phyloP scores from a whole-genome alignment of 1,140 invertebrate genomes.

The Drosophila rhopaloa region DNA sequence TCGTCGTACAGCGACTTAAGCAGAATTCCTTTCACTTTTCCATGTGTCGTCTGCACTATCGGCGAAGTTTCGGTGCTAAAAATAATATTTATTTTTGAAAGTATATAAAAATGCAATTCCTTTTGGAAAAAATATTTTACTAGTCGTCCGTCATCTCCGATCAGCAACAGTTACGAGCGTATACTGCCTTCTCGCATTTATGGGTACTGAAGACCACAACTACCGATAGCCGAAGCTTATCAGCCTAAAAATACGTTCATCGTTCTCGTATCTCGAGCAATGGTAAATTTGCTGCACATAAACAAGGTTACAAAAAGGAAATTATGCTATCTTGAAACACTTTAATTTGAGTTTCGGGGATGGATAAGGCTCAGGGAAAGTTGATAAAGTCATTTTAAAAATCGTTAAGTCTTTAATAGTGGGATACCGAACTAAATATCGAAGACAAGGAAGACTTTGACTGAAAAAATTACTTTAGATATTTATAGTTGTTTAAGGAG shows the following conservation, averaged over 20 bases:
- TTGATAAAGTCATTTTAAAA: background rate
- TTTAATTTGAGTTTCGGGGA: no score
- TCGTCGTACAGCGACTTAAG: slow-evolving; percentile 56
- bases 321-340: background rate
- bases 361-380: background rate
- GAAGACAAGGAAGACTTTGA: no score
- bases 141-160: slow-evolving; percentile 39
- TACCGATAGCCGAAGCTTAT: slow-evolving; percentile 37
- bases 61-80: slow-evolving; percentile 41
- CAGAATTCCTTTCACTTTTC: slow-evolving; percentile 54
- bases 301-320: background rate
- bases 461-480: no score
- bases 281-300: slow-evolving; percentile 11
- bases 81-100: background rate
- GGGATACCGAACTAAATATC: no score
- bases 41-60: slow-evolving; percentile 56
- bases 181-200: slow-evolving; percentile 11
- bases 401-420: background rate
- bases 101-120: no score
- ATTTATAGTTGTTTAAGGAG: no score
- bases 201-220: background rate
- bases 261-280: slow-evolving; percentile 18
- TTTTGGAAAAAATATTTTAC: slow-evolving; percentile 12
- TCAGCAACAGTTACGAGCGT: background rate
- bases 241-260: slow-evolving; percentile 15